Evolutionary conservation across 2,113 vertebrate species (phyloP), one percentile per base, ranked within the genome.

Genomic region (Gallinago paraguaiae): DNA sequence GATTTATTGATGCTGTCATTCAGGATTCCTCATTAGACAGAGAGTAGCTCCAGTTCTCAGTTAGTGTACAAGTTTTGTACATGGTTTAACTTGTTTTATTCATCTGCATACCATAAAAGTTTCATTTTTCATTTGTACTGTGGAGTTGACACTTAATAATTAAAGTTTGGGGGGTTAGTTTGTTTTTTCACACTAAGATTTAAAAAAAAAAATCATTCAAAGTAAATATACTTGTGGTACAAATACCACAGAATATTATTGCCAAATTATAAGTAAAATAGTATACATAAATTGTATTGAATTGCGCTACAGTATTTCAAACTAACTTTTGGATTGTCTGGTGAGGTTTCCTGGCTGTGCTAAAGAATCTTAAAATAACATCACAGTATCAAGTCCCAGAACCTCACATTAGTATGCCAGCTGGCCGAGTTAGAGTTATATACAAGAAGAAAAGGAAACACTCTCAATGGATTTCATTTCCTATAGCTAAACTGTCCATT

Each of bases 351-450:
- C 97, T 98, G 97, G 97, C 97, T 97, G 74, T 77, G 80, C 93
- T 97, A 67, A 87, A 96, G 93, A 93, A 97, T 97, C 97, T 98
- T 98, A 97, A 98, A 98, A 98, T 98, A 98, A 97, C 96, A 97
- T 92, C 67, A 63, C 57, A 78, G 60, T 95, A 97, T 98, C 95
- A 96, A 96, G 96, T 93, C 97, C 96, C 97, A 97, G 97, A 97
- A 96, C 96, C 86, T 96, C 94, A 90, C 92, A 56, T 70, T 83
- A 91, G 72, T 80, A 72, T 91, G 95, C 98, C 97, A 98, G 97
- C 97, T 97, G 98, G 97, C 97, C 13, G 2, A 84, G 67, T 69
- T 77, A 33, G 83, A 77, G 74, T 91, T 87, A 61, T 94, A 84
- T 70, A 70, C 92, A 91, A 97, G 90, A 90, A 96, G 93, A 92